Evolutionary conservation across 2,113 vertebrate species (phyloP), one percentile per base, ranked within the genome.

Genomic region (Probosciger aterrimus): DNA sequence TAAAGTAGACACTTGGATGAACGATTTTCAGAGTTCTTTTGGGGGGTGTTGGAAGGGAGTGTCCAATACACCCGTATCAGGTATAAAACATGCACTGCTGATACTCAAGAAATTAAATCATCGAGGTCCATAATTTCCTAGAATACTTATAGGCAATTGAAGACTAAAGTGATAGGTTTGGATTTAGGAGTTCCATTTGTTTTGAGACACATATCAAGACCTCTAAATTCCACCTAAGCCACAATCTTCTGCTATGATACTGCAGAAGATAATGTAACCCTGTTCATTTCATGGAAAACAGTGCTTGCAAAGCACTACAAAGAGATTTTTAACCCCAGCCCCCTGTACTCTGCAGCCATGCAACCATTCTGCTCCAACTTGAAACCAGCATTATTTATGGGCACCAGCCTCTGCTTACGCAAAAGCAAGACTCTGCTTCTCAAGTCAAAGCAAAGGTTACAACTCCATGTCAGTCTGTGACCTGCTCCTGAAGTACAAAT

Each of bases 391-490:
- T 78, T 65, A 67, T 68, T 82, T 69, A 50, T 9, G 37, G 49
- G 55, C 46, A 90, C 53, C 44, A 59, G 41, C 44, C 75, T 65
- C 75, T 33, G 50, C 78, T 90, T 92, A 89, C 4, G 30, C 37
- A 95, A 91, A 89, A 76, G 31, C 25, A 65, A 44, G 31, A 23
- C 24, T 62, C 19, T 55, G 22, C 39, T 94, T 90, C 62, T 73
- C 59, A 67, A 53, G 57, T 53, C 67, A 73, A 46, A 91, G 41
- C 71, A 94, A 93, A 49, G 81, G 41, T 67, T 81, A 67, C 31
- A 65, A 76, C 3, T 41, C 28, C 30, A 53, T 73, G 46, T 37
- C 75, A 90, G 28, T 27, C 41, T 33, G 25, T 52, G 79, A 71
- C 63, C 50, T 14, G 18, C 28, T 74, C 22, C 19, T 59, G 41